Evolutionary conservation across 2,113 vertebrate genomes (phyloP), one percentile per base, ranked within the genome.

Genomic region (Camelus bactrianus): DNA sequence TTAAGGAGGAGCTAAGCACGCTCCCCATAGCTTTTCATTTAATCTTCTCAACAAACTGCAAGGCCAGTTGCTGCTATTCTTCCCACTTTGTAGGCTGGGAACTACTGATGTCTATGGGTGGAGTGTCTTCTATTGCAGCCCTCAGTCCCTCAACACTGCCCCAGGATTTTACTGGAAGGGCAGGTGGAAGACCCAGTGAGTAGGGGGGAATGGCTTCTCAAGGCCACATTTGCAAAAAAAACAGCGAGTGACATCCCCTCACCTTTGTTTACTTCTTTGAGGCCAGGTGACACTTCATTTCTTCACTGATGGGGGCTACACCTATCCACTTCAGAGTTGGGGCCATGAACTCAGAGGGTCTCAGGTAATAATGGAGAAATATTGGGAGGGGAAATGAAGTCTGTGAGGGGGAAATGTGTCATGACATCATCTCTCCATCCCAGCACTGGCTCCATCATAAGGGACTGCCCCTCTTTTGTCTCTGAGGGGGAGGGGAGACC

Each of bases 31-130:
- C 58, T 85, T 92, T 52, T 79, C 52, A 91, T 83, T 76, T 46
- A 91, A 79, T 93, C 30, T 58, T 92, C 48, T 96, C 80, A 92
- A 85, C 16, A 94, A 80, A 20, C 54, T 62, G 16, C 11, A 88
- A 84, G 65, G 30, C 5, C 56, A 85, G 69, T 72, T 95, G 24
- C 1, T 84, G 58, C 15, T 82, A 19, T 89, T 85, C 70, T 84
- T 77, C 48, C 70, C 56, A 92, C 9, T 62, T 42, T 60, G 67
- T 22, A 88, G 16, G 60, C 54, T 80, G 88, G 69, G 20, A 96
- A 87, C 26, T 64, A 89, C 67, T 77, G 42, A 30, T 58, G 5
- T 64, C 62, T 89, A 1, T 42, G 11, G 77, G 28, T 32, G 0
- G 8, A 89, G 11, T 62, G 67, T 70, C n/a, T 97, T 87, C 9